Base-by-base conservation (phyloP, 2,888 invertebrate species). In the Steinernema hermaphroditum region DNA sequence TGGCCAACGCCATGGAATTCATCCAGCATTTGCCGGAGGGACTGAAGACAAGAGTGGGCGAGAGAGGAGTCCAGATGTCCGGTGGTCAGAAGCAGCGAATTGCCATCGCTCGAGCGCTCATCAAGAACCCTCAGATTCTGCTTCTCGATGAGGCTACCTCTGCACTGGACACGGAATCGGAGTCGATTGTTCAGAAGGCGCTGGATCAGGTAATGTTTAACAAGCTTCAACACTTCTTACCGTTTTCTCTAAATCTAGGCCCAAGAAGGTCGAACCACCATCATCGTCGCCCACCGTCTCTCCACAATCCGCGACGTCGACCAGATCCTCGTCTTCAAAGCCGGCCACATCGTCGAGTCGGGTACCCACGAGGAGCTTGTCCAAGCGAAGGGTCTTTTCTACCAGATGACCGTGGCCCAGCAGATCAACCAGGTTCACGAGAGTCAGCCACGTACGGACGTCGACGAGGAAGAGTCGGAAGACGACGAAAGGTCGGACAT, bases 291-390 rank as follows among this genome's bases (percentile, higher is more conserved):
- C 2, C 88, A 89, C 79, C 87, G 90, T 24, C 81, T 90, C 74
- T 88, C 89, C 9, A 90, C 90, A 1, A 88, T 90, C 71, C 85
- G 88, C 79, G 88, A 88, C 49, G 90, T 89, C 14, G 89, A 90
- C 80, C 83, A 87, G 70, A 90, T 90, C 50, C 82, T 79, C 49
- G 74, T 75, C n/a, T 78, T 78, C 68, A 69, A 75, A 27, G 73
- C 81, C n/a, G 86, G 89, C 1, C 78, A 84, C 12, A 87, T 89
- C 62, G 86, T 87, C 1, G 90, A 90, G 79, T 76, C 81, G 44
- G 90, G 90, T 24, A 88, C 87, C 34, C 90, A 90, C 76, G 86
- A 88, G 24, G 82, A 83, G 44, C 74, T 86, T 57, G 81, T 83
- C 44, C 73, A 75, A 2, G 72, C 78, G 71, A 72, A 87, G 69